Base-by-base conservation (phyloP, 64 coral and sea anemone genomes). In the Pocillopora verrucosa region DNA sequence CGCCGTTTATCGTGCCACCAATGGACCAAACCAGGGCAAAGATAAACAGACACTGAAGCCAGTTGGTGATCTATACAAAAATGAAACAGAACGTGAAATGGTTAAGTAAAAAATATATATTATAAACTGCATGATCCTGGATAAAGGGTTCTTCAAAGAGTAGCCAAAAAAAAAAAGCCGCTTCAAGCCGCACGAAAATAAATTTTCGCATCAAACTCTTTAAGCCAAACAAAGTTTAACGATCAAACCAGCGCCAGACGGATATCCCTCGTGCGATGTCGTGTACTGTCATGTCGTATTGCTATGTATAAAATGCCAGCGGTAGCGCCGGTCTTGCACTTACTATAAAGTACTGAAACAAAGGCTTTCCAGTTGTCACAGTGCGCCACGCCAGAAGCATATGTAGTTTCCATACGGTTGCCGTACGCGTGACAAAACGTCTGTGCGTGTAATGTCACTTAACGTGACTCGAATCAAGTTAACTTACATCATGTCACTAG, bases 11-110 rank as follows among this genome's bases (percentile, higher is more conserved):
- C 0, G 96, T 98, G 6, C 82, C 90, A 61, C 93, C 96, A 59
- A 98, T 90, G 37, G 82, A 78, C 96, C 96, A 98, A 9, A 98
- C 96, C 72, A 98, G 72, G 57, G 96, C 91, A 79, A 98, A 98
- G 65, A 98, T 80, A 51, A 94, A 98, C 58, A 98, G 59, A 63
- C 96, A 88, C 74, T 92, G 90, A 14, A 98, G 83, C 96, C 96
- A 98, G 84, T 87, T 98, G 11, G 96, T 95, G 58, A 98, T 98
- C 96, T 98, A 77, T 60, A 19, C 12, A 65, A 1, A 41, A 65
- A 83, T 1, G 4, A 83, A 38, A 0, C 16, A 61, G 11, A 9
- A 2, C 10, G 5, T 70, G 20, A 24, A 70, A 25, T 24, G 67
- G 25, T 30, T 24, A 2, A 24, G 7, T 11, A 6, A 70, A 10